phyloP scores from a whole-genome alignment of 2,113 vertebrate genomes.

The Bagarius yarrelli region DNA sequence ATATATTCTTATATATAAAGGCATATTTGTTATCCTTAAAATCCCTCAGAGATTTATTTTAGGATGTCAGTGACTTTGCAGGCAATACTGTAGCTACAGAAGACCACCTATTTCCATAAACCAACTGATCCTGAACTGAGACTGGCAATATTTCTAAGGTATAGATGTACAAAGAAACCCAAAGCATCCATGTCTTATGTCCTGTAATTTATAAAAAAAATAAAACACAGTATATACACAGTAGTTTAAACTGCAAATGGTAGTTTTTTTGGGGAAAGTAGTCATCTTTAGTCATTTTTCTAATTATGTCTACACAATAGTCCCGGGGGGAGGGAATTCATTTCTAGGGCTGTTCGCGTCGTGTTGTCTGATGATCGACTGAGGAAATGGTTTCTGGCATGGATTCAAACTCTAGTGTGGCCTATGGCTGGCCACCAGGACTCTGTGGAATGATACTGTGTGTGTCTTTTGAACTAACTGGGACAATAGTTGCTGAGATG shows the following conservation, averaged over 20 bases:
- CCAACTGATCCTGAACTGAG: too few species aligned
- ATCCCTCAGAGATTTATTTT: too few species aligned
- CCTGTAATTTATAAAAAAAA: slow-evolving; percentile 37
- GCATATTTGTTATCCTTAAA: too few species aligned
- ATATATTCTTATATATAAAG: too few species aligned
- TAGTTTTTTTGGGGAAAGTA: slow-evolving; percentile 43
- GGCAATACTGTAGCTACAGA: too few species aligned
- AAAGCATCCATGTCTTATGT: slow-evolving; percentile 16
- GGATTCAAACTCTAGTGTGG: slow-evolving; percentile 65
- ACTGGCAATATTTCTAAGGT: not conserved
- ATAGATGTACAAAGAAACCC: too few species aligned
- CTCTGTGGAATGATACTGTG: slow-evolving; percentile 62
- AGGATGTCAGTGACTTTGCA: too few species aligned
- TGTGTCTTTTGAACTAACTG: slow-evolving; percentile 52
- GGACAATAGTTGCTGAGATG: slow-evolving; percentile 42
- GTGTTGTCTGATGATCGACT: slow-evolving; percentile 55
- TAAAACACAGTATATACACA: slow-evolving; percentile 31
- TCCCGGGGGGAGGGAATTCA: slow-evolving; percentile 52
- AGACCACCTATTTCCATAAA: too few species aligned
- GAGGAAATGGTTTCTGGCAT: slow-evolving; percentile 66
- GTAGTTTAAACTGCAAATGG: slow-evolving; percentile 55
- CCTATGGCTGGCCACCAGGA: slow-evolving; percentile 61
- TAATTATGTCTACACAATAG: slow-evolving; percentile 66
- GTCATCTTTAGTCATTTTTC: slow-evolving; percentile 73
- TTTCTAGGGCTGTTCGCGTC: slow-evolving; percentile 55